These are phyloP conservation scores for Nemoura dubitans DNA, from an alignment of 2,888 invertebrate species.

Conservation along the genomic window DNA sequence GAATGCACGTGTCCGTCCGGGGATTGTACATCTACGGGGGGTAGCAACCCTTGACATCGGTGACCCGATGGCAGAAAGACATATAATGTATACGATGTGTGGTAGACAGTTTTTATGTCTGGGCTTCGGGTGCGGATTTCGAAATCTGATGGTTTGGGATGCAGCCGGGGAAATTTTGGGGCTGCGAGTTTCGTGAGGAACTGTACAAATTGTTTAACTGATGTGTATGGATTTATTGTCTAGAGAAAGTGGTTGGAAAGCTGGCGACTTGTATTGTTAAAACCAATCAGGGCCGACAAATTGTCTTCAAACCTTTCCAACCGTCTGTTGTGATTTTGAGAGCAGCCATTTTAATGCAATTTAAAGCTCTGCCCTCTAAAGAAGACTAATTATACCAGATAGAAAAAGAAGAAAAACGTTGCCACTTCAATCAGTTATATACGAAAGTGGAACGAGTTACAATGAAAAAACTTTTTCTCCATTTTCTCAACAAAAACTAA, in stretches of 20 bases:
- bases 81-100: conserved; percentile 12
- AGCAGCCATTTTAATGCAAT: not conserved
- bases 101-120: not conserved
- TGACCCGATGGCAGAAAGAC: not conserved
- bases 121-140: not conserved
- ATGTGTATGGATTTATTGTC: no score
- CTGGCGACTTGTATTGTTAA: not conserved
- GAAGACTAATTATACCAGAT: not conserved
- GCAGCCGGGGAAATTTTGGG: not conserved
- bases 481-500: not conserved
- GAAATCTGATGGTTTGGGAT: not conserved
- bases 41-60: not conserved
- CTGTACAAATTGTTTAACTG: not conserved
- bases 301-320: not conserved
- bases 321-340: not conserved
- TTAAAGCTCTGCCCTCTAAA: not conserved
- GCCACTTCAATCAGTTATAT: not conserved
- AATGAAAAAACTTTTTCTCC: not conserved
- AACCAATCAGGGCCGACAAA: not conserved
- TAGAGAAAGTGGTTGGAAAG: not conserved
- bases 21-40: not conserved
- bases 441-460: not conserved
- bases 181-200: not conserved
- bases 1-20: not conserved
- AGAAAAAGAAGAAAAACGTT: not conserved